Conservation (phyloP, 2,888 invertebrate species). For the Pristionchus entomophagus region DNA sequence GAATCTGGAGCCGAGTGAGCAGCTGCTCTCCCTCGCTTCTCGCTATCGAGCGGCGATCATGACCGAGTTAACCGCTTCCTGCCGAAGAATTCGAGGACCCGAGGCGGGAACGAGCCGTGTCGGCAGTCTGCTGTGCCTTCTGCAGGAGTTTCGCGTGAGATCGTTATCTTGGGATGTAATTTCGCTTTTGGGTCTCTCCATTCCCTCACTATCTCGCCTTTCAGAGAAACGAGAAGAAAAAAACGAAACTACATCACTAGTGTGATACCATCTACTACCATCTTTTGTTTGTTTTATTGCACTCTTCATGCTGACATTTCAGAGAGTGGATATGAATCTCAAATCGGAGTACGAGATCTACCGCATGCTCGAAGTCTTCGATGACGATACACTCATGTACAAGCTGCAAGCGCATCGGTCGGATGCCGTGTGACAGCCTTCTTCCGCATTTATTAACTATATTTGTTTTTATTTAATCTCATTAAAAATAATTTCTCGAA, state of each 20-base stretch:
- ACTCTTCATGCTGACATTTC: too few relatives aligned
- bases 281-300: too few relatives aligned
- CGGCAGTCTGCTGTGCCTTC: background rate
- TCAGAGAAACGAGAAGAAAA: too few relatives aligned
- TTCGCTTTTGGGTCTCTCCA: too few relatives aligned
- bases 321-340: background rate
- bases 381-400: background rate
- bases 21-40: background rate
- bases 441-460: too few relatives aligned
- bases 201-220: too few relatives aligned
- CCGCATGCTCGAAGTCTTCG: background rate
- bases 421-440: too few relatives aligned
- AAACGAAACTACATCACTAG: too few relatives aligned
- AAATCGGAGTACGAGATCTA: background rate
- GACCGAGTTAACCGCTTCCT: background rate
- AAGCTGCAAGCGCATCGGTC: background rate
- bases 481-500: background rate
- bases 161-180: too few relatives aligned
- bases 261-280: too few relatives aligned
- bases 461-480: background rate
- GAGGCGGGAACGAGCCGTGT: background rate
- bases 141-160: background rate
- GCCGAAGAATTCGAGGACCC: background rate
- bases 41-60: background rate
- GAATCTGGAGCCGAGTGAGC: background rate